A percentile compares a stretch with the other conserved stretches of the same genome.
Evolutionary conservation across 2,797 vertebrate species (phyloP).

Genomic region (Artibeus lituratus): DNA sequence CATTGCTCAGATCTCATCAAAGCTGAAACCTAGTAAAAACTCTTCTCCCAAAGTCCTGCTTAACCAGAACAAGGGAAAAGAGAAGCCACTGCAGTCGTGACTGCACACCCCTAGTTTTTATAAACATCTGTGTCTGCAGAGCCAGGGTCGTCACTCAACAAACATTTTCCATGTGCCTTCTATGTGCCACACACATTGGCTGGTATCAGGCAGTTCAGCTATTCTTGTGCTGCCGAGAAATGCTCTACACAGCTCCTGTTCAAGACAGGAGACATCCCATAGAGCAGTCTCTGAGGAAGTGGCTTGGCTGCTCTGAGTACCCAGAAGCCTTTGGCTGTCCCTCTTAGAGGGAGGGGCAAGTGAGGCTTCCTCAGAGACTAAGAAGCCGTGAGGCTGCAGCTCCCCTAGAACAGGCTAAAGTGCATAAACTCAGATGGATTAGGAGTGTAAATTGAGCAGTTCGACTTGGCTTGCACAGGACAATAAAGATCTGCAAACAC

Average conservation of each 20-base stretch:
- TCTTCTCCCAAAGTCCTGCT: not conserved
- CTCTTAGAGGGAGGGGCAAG: not conserved
- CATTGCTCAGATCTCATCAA: not conserved
- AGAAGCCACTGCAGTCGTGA: not conserved
- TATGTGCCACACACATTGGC: not conserved
- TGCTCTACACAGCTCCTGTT: not conserved
- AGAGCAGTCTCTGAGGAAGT: not conserved
- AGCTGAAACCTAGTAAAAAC: not conserved
- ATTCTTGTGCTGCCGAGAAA: not conserved
- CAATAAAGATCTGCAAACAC: conserved; percentile 79
- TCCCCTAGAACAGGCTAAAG: conserved; percentile 57
- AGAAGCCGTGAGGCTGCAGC: conserved; percentile 38
- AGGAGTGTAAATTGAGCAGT: conserved; percentile 62
- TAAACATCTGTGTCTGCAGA: not conserved
- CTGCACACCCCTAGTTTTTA: not conserved
- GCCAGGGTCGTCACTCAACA: not conserved
- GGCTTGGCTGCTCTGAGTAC: conserved; percentile 2
- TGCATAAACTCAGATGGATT: conserved; percentile 68
- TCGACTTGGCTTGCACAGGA: conserved; percentile 73
- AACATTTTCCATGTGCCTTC: not conserved
- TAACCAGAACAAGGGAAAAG: not conserved
- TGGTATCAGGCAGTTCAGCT: not conserved
- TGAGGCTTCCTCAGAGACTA: not conserved
- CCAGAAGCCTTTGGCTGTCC: not conserved
- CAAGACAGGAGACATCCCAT: not conserved